Evolutionary conservation across 2,797 vertebrate genomes (phyloP), one percentile per base, ranked within the genome.

Genomic region (Avahi laniger): DNA sequence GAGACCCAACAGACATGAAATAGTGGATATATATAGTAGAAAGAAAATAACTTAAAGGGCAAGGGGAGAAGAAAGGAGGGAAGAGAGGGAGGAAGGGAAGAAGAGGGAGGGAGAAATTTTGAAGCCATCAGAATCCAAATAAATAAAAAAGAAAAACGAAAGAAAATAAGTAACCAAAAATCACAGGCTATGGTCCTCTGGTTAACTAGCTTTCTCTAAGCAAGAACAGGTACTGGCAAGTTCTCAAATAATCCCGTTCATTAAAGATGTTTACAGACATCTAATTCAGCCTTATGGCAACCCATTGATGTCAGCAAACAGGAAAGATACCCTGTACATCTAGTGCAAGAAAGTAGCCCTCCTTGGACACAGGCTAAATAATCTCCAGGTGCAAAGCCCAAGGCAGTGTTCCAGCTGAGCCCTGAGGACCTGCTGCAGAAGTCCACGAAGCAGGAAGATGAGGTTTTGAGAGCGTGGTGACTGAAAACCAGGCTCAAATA

Each of bases 251-350:
- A 81, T 85, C 54, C 24, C 38, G 1, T 35, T 65, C 17, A 78
- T 75, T 78, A 94, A 85, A 94, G 85, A 54, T 76, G 75, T 90
- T 94, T 95, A 75, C 46, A 82, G 89, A 82, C 33, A 35, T 43
- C 35, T 54, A 92, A 89, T 69, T 59, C 75, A 48, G 57, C n/a
- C 38, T 84, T 46, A 63, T 26, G 38, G 54, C n/a, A 65, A 72
- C 46, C 8, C 15, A 24, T 3, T 38, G 52, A 63, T 30, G 17
- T 65, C 35, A 63, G 33, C 30, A 80, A 80, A 88, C 41, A 82
- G 81, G 54, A 65, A 52, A 46, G 50, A 17, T 48, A 61, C 76
- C 46, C 50, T 69, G 57, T 38, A 78, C 15, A 50, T 17, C 50
- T 10, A 67, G 54, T 22, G 33, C 38, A 43, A 4, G 46, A 48